phyloP scores from a whole-genome alignment of 2,113 vertebrate species.

The Phasianus colchicus region DNA sequence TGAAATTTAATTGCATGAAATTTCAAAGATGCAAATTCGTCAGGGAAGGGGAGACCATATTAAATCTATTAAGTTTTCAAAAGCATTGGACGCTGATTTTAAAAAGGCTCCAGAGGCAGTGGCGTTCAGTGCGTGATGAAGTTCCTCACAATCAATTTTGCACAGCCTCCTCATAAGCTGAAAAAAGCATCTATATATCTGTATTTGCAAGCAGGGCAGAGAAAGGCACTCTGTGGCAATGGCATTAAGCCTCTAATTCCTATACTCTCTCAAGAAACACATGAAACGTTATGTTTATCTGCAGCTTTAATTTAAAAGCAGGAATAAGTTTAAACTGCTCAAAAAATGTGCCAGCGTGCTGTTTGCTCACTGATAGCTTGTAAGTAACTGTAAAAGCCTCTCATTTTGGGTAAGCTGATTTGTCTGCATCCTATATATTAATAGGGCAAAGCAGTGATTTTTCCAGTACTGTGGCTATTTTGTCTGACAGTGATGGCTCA shows the following conservation, averaged over 20 bases:
- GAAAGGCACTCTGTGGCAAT: background rate
- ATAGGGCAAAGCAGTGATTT: background rate
- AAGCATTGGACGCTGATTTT: constrained; percentile 46
- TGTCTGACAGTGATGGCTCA: background rate
- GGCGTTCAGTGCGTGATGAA: constrained; percentile 41
- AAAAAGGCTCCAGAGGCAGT: constrained; percentile 57
- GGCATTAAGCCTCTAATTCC: constrained; percentile 17
- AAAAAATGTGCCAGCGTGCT: background rate
- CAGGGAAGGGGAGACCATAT: constrained; percentile 40
- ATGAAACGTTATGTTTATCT: constrained; percentile 2
- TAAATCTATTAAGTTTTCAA: constrained; percentile 66
- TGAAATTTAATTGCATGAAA: constrained; percentile 61
- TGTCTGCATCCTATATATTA: background rate
- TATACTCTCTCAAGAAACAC: background rate
- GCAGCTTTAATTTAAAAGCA: background rate
- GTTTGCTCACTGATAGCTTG: background rate
- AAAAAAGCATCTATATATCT: constrained; percentile 14
- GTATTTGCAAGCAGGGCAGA: background rate
- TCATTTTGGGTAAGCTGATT: background rate
- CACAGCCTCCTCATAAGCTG: background rate
- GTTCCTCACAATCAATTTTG: constrained; percentile 50
- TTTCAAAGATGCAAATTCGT: constrained; percentile 62
- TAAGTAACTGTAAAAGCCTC: background rate
- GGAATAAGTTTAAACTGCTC: background rate
- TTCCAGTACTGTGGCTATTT: background rate